Evolutionary conservation across 2,888 invertebrate genomes (phyloP).

Genomic region (Eupithecia dodoneata): DNA sequence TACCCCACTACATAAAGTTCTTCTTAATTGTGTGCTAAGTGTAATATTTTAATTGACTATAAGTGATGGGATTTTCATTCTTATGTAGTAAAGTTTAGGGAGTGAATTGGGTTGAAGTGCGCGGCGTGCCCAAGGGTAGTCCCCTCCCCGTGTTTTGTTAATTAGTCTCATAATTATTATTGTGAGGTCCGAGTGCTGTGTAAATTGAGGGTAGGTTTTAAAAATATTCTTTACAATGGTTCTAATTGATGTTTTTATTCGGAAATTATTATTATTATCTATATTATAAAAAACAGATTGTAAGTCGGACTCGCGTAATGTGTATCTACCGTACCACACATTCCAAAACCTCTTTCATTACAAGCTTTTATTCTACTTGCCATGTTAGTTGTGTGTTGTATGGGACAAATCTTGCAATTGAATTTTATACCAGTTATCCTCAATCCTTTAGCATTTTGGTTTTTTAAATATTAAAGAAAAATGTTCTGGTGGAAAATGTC

Average conservation of each 20-base stretch:
- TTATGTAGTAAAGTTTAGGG: slow-evolving; percentile 17
- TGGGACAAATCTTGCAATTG: no score
- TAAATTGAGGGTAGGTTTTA: slow-evolving; percentile 35
- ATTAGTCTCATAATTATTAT: slow-evolving; percentile 44
- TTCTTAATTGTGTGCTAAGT: slow-evolving; percentile 11
- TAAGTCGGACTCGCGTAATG: neutral
- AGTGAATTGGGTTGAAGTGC: slow-evolving; percentile 6
- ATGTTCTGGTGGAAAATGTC: no score
- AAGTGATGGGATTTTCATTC: slow-evolving; percentile 12
- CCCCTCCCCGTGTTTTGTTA: slow-evolving; percentile 41
- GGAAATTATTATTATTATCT: neutral
- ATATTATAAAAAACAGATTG: neutral
- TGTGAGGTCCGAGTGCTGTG: slow-evolving; percentile 40
- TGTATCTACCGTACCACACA: no score
- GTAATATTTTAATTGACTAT: neutral
- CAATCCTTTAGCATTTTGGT: no score
- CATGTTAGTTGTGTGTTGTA: no score
- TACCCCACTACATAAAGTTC: neutral
- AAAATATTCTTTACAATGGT: slow-evolving; percentile 17
- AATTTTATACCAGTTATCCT: no score
- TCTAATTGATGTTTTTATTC: slow-evolving; percentile 1
- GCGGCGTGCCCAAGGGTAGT: slow-evolving; percentile 29
- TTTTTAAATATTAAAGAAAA: no score
- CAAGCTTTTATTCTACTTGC: no score
- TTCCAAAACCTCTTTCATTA: no score